These are phyloP conservation scores for Periophthalmodon schlosseri DNA, from an alignment of 2,113 vertebrate genomes.

Conservation along the genomic window DNA sequence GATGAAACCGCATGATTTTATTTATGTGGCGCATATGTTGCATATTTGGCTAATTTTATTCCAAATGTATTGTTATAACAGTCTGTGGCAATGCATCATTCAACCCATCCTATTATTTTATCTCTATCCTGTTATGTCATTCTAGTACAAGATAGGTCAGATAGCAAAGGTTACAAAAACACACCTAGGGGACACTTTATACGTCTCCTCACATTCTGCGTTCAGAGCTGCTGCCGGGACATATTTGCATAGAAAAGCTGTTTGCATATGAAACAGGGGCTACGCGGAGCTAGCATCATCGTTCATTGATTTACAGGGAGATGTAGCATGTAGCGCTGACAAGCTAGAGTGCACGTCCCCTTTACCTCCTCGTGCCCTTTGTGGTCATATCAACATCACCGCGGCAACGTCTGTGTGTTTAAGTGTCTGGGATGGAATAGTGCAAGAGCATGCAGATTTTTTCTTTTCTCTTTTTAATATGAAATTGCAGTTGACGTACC, in stretches of 20 bases:
- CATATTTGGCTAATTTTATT: background rate
- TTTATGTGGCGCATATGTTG: too few species aligned
- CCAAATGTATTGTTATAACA: background rate
- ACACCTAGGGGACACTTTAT: background rate
- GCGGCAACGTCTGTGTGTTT: conserved; percentile 40
- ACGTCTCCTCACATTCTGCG: conserved; percentile 15
- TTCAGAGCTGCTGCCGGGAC: conserved; percentile 39
- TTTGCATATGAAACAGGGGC: conserved; percentile 76
- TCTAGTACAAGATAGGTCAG: background rate
- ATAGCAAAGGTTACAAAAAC: conserved; percentile 2
- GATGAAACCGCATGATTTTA: too few species aligned
- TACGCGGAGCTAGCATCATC: conserved; percentile 61
- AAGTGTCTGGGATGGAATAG: conserved; percentile 10
- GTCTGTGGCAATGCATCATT: background rate
- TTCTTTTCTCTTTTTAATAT: background rate
- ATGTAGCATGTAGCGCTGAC: conserved; percentile 62
- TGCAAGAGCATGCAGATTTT: conserved; percentile 47
- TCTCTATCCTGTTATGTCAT: background rate
- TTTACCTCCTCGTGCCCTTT: conserved; percentile 77
- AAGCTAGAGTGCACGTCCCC: conserved; percentile 64
- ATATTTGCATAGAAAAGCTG: conserved; percentile 69
- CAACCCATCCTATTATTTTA: background rate
- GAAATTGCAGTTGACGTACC: background rate
- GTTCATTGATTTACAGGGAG: conserved; percentile 71
- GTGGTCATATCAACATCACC: conserved; percentile 68